Conservation (phyloP, 2,888 invertebrate genomes). For the Loripinus fragilis region DNA sequence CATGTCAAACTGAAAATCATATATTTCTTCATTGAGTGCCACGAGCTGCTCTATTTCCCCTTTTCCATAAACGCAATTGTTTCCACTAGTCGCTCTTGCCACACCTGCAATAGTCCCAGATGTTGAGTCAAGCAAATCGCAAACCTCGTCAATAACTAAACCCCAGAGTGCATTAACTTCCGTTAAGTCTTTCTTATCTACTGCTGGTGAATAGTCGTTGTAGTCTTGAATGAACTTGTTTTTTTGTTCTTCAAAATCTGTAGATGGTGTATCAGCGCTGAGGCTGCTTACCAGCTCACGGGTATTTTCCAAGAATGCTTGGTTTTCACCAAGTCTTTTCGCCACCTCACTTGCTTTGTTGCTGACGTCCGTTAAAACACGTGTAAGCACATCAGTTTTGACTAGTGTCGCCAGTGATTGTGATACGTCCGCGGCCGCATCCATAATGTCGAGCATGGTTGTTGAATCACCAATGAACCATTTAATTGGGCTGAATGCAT, state of each 20-base stretch:
- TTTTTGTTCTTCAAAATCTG: not conserved
- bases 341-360: not conserved
- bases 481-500: not conserved
- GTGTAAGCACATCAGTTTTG: not conserved
- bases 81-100: not conserved
- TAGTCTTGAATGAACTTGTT: not conserved
- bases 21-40: constrained; percentile 1
- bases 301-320: not conserved
- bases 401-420: not conserved
- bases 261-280: not conserved
- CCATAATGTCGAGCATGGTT: not conserved
- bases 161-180: constrained; percentile 6
- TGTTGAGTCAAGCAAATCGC: not conserved
- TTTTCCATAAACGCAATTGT: not conserved
- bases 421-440: not conserved
- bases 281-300: not conserved
- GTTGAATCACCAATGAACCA: not conserved
- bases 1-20: constrained; percentile 13
- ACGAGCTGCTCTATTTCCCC: not conserved
- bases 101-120: not conserved
- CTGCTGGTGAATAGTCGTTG: not conserved
- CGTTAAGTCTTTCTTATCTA: not conserved
- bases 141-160: not conserved
- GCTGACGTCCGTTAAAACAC: not conserved
- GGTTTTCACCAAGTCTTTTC: not conserved